Conservation (phyloP, 1,140 invertebrate species). For the Palaemon carinicauda region DNA sequence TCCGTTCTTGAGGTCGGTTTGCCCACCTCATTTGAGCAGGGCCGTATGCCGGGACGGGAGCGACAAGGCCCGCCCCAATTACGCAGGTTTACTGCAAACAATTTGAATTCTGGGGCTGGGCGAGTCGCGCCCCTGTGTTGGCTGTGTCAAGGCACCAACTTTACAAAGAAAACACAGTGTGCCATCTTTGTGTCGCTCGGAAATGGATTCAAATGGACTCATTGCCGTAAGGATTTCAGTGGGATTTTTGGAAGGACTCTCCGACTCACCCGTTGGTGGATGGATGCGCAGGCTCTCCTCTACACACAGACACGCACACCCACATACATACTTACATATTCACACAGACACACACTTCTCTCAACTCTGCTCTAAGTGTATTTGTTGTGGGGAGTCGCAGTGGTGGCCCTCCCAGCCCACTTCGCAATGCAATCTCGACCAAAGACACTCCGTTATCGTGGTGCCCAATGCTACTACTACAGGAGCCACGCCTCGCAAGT, state of each 20-base stretch:
- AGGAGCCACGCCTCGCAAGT: slow-evolving; percentile 49
- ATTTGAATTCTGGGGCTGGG: slow-evolving; percentile 59
- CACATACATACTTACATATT: not conserved
- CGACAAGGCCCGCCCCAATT: slow-evolving; percentile 60
- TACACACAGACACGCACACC: slow-evolving; percentile 8
- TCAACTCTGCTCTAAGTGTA: not conserved
- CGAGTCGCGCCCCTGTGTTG: slow-evolving; percentile 60
- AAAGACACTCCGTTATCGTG: slow-evolving; percentile 44
- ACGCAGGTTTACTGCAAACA: slow-evolving; percentile 61
- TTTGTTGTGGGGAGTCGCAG: not conserved
- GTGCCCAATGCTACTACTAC: slow-evolving; percentile 21
- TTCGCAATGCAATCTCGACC: slow-evolving; percentile 36
- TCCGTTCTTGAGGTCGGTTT: slow-evolving; percentile 57
- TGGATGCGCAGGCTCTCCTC: slow-evolving; percentile 52
- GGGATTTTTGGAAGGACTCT: slow-evolving; percentile 55
- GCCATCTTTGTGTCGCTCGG: slow-evolving; percentile 57
- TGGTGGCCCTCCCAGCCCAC: slow-evolving; percentile 44
- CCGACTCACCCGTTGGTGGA: slow-evolving; percentile 50
- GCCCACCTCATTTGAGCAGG: slow-evolving; percentile 59
- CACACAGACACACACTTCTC: not conserved
- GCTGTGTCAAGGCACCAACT: slow-evolving; percentile 60
- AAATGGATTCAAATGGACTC: slow-evolving; percentile 60
- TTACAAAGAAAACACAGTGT: slow-evolving; percentile 59
- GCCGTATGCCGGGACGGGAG: slow-evolving; percentile 58
- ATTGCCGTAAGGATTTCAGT: slow-evolving; percentile 58